phyloP scores from a whole-genome alignment of 1,140 invertebrate genomes.

The Ericerus pela region DNA sequence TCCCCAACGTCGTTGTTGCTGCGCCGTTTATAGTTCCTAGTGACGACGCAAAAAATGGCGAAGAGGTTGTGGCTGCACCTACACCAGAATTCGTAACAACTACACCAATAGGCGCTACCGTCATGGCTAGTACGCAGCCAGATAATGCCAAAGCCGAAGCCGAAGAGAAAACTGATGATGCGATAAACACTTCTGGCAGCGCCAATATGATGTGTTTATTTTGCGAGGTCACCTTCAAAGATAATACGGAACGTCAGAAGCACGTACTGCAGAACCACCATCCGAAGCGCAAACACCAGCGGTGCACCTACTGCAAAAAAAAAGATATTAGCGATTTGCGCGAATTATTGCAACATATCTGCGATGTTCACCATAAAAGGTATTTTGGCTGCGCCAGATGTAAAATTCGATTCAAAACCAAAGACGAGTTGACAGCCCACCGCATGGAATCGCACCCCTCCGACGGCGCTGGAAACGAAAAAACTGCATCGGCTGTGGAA shows the following conservation, averaged over 20 bases:
- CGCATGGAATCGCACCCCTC: not conserved
- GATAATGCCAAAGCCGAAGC: too few relatives aligned
- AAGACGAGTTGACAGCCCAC: not conserved
- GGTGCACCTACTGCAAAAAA: conserved; percentile 23
- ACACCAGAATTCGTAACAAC: too few relatives aligned
- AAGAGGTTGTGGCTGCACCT: too few relatives aligned
- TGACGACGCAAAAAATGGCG: too few relatives aligned
- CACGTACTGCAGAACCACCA: conserved; percentile 23
- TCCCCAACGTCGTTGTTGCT: too few relatives aligned
- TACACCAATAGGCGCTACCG: too few relatives aligned
- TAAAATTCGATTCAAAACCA: conserved; percentile 22
- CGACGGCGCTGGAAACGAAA: not conserved
- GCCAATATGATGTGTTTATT: conserved; percentile 23
- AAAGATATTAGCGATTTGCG: conserved; percentile 18
- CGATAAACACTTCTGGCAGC: too few relatives aligned
- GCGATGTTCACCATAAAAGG: conserved; percentile 16
- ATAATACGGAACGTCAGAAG: conserved; percentile 18
- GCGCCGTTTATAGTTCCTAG: too few relatives aligned
- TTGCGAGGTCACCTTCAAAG: conserved; percentile 23
- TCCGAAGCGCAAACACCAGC: conserved; percentile 21
- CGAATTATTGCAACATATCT: conserved; percentile 22
- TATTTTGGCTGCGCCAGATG: conserved; percentile 23
- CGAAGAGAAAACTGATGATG: too few relatives aligned
- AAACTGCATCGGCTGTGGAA: not conserved
- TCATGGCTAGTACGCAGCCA: too few relatives aligned